Conservation (phyloP, 2,888 invertebrate species). For the Piscicola geometra region DNA sequence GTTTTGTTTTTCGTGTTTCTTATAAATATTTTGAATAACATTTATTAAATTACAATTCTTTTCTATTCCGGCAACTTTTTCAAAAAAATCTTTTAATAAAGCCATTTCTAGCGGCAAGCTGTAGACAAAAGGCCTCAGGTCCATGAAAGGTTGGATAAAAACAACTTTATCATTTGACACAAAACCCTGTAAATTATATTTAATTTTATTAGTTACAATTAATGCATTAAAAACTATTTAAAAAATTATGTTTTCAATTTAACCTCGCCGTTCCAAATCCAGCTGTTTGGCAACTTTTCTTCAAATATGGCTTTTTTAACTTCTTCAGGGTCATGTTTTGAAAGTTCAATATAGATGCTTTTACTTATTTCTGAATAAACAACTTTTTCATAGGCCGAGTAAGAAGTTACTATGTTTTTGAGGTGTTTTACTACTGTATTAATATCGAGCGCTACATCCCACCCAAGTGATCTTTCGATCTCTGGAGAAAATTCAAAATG, state of each 20-base stretch:
- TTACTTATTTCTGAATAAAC: constrained; percentile 40
- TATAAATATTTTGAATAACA: constrained; percentile 40
- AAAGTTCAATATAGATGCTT: constrained; percentile 38
- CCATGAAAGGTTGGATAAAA: constrained; percentile 42
- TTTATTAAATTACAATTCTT: constrained; percentile 37
- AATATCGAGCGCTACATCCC: constrained; percentile 38
- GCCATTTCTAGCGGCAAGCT: constrained; percentile 42
- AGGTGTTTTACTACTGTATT: constrained; percentile 40
- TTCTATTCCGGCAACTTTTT: constrained; percentile 35
- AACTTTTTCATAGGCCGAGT: constrained; percentile 40
- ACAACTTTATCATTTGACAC: constrained; percentile 38
- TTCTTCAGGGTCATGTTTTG: constrained; percentile 26
- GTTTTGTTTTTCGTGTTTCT: constrained; percentile 36
- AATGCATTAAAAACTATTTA: too few species aligned
- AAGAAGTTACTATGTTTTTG: constrained; percentile 38
- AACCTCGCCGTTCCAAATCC: constrained; percentile 46
- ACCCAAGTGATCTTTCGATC: constrained; percentile 37
- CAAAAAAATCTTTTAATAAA: constrained; percentile 38
- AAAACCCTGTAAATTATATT: constrained; percentile 43
- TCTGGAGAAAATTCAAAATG: constrained; percentile 32
- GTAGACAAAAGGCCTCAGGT: constrained; percentile 44
- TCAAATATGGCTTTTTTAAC: constrained; percentile 24
- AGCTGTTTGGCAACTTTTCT: constrained; percentile 30
- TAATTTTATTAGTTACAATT: too few species aligned
- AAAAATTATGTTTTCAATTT: not conserved